A percentile compares a stretch with the other conserved stretches of the same genome.
These are phyloP conservation scores for Xestoiulus laeticollis DNA, from an alignment of 2,888 invertebrate genomes.

Conservation along the genomic window DNA sequence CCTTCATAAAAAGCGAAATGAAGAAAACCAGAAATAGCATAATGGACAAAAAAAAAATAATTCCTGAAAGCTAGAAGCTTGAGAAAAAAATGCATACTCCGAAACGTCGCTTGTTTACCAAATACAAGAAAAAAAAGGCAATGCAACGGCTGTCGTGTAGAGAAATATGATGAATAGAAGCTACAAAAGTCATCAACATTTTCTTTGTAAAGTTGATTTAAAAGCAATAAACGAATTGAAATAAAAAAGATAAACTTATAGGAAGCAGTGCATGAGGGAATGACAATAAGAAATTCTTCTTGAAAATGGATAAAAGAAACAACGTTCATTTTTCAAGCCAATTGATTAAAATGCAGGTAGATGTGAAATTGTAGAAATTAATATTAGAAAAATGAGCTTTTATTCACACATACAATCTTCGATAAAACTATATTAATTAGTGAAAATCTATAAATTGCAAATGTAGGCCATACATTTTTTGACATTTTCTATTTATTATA, in stretches of 20 bases:
- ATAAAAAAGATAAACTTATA: background rate
- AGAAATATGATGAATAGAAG: conserved; percentile 19
- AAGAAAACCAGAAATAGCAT: conserved; percentile 26
- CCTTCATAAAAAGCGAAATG: conserved; percentile 11
- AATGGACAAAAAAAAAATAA: conserved; percentile 22
- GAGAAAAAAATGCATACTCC: background rate
- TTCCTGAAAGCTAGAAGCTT: background rate
- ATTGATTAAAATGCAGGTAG: background rate
- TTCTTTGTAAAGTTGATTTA: conserved; percentile 12
- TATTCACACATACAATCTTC: too few species aligned
- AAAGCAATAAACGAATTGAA: conserved; percentile 26
- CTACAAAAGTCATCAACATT: conserved; percentile 26
- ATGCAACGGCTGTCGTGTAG: background rate
- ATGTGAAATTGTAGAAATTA: background rate
- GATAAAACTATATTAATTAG: background rate
- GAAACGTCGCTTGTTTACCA: conserved; percentile 19
- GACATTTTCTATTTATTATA: too few species aligned
- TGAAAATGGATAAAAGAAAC: background rate
- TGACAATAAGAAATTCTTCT: background rate
- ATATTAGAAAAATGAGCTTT: too few species aligned
- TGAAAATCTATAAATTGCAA: too few species aligned
- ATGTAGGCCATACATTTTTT: background rate
- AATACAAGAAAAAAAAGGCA: background rate
- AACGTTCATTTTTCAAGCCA: background rate
- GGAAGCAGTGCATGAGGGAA: background rate